Conservation (phyloP, 2,888 invertebrate species). For the Saturnia pavonia region DNA sequence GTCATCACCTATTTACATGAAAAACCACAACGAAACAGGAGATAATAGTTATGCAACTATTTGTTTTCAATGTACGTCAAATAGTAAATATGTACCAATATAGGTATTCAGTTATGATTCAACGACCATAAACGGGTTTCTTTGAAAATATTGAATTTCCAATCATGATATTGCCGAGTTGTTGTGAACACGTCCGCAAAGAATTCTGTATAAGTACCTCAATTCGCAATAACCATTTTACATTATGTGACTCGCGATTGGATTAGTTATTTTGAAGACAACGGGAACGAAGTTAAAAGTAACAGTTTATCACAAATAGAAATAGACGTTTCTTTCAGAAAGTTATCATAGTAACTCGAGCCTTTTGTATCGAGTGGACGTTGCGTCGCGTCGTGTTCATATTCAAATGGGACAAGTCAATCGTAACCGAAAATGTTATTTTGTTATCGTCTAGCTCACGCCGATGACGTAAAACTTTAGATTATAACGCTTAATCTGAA, state of each 20-base stretch:
- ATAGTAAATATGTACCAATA: not conserved
- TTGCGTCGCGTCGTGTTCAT: not conserved
- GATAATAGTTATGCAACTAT: not conserved
- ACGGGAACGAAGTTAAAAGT: too few relatives aligned
- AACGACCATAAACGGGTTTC: not conserved
- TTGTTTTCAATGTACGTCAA: constrained; percentile 6
- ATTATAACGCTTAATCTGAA: constrained; percentile 23
- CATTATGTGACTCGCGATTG: too few relatives aligned
- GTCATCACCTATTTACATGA: not conserved
- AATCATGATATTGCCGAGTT: not conserved
- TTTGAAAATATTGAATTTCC: not conserved
- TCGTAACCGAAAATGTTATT: constrained; percentile 26
- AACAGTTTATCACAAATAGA: too few relatives aligned
- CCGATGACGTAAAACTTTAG: constrained; percentile 27
- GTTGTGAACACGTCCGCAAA: not conserved
- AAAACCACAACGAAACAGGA: not conserved
- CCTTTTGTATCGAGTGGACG: not conserved
- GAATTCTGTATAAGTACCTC: too few relatives aligned
- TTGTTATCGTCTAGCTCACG: constrained; percentile 25
- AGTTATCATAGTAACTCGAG: not conserved
- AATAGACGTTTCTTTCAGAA: too few relatives aligned
- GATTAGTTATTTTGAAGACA: too few relatives aligned
- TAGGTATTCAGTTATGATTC: not conserved
- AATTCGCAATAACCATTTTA: too few relatives aligned
- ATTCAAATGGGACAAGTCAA: constrained; percentile 18